Conservation (phyloP, 2,113 vertebrate genomes). For the Elephas maximus region DNA sequence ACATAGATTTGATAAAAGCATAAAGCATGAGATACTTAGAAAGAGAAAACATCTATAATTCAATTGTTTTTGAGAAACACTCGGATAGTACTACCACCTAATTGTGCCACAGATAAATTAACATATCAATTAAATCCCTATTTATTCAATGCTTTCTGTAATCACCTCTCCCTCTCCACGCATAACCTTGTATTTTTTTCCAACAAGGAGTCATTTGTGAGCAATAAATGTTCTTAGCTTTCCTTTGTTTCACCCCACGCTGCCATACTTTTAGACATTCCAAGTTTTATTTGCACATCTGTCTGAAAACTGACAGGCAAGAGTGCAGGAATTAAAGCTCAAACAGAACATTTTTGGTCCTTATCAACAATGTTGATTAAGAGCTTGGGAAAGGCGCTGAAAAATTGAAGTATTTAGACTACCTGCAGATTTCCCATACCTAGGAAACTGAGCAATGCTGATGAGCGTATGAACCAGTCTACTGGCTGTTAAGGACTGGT, state of each 20-base stretch:
- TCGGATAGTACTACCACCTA: not conserved
- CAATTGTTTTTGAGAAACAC: not conserved
- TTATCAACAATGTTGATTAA: not conserved
- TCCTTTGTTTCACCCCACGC: not conserved
- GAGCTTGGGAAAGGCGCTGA: not conserved
- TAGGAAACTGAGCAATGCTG: not conserved
- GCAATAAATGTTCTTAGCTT: not conserved
- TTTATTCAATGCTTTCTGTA: not conserved
- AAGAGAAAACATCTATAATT: not conserved
- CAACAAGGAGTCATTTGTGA: not conserved
- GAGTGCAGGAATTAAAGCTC: conserved; percentile 19
- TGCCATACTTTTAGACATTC: not conserved
- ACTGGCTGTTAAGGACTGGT: not conserved
- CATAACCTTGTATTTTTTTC: not conserved
- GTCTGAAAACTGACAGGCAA: not conserved
- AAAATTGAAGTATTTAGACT: not conserved
- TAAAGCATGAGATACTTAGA: not conserved
- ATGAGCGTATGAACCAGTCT: not conserved
- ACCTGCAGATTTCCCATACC: not conserved
- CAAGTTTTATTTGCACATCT: not conserved
- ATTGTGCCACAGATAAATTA: not conserved
- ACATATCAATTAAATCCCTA: not conserved
- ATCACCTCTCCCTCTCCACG: not conserved
- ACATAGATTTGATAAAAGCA: not conserved
- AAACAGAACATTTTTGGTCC: not conserved